Percentiles rank a stretch among this genome's conserved stretches.
Evolutionary conservation across 2,888 invertebrate genomes (phyloP).

Genomic region (Gasteruption jaculator): DNA sequence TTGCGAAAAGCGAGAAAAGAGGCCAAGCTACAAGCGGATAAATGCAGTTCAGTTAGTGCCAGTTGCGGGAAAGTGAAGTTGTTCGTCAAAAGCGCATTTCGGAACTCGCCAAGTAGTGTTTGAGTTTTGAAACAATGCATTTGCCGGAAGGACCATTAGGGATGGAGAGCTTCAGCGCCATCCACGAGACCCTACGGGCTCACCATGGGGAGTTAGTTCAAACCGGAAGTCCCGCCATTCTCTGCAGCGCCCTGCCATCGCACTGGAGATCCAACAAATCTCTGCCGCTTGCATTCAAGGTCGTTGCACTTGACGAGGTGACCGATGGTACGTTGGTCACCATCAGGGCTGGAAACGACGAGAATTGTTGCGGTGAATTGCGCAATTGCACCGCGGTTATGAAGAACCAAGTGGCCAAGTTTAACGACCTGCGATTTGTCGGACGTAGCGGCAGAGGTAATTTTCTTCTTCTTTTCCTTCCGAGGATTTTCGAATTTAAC

Average conservation of each 20-base stretch:
- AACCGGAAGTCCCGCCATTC: slow-evolving; percentile 92
- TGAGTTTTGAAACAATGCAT: too few relatives aligned
- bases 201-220: slow-evolving; percentile 90
- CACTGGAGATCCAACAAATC: slow-evolving; percentile 99
- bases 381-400: slow-evolving; percentile 90
- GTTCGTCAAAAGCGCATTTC: too few relatives aligned
- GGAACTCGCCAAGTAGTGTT: too few relatives aligned
- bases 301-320: slow-evolving; percentile 89
- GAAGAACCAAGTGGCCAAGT: slow-evolving; percentile 98
- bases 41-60: too few relatives aligned
- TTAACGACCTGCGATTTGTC: slow-evolving; percentile 96
- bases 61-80: too few relatives aligned
- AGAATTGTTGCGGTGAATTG: slow-evolving; percentile 93
- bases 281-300: slow-evolving; percentile 93
- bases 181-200: slow-evolving; percentile 77
- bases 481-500: not conserved
- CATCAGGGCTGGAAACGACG: slow-evolving; percentile 95
- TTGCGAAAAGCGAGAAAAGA: too few relatives aligned
- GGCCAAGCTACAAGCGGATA: too few relatives aligned
- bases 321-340: slow-evolving; percentile 92
- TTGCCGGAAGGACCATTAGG: slow-evolving; percentile 64
- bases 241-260: slow-evolving; percentile 88
- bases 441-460: slow-evolving; percentile 93
- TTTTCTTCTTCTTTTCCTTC: slow-evolving; percentile 18
- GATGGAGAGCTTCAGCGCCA: slow-evolving; percentile 70